Conservation (phyloP, 1,140 invertebrate genomes). For the Phymastichus coffea region DNA sequence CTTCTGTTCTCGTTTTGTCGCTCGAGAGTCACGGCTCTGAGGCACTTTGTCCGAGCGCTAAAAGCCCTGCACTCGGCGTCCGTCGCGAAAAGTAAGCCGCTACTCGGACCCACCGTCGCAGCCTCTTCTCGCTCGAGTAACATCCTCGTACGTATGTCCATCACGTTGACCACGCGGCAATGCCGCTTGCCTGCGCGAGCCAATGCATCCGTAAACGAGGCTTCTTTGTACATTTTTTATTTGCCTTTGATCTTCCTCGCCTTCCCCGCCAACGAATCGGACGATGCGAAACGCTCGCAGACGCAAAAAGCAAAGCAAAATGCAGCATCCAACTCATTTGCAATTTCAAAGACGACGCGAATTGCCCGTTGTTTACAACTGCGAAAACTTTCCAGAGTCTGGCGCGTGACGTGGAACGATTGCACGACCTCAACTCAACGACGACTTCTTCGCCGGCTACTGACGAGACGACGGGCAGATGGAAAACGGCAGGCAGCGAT, state of each 20-base stretch:
- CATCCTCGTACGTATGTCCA: neutral
- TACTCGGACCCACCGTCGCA: too few relatives aligned
- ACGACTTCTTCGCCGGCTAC: too few relatives aligned
- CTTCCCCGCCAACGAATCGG: too few relatives aligned
- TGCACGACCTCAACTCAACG: neutral
- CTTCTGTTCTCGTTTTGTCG: slow-evolving; percentile 27
- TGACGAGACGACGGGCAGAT: neutral
- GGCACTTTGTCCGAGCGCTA: slow-evolving; percentile 24
- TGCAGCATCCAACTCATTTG: neutral
- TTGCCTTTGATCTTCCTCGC: too few relatives aligned
- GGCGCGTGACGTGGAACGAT: neutral
- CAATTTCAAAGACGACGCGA: too few relatives aligned
- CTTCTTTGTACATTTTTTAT: too few relatives aligned
- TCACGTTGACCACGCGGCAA: too few relatives aligned
- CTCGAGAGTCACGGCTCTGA: slow-evolving; percentile 19
- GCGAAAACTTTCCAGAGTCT: slow-evolving; percentile 16
- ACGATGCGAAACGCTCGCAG: too few relatives aligned
- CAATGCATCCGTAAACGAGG: too few relatives aligned
- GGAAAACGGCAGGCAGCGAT: neutral
- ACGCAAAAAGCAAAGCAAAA: neutral
- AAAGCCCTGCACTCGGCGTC: slow-evolving; percentile 1
- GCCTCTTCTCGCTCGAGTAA: neutral
- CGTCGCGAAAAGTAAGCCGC: too few relatives aligned
- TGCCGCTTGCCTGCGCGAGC: too few relatives aligned
- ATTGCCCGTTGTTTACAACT: too few relatives aligned